These are phyloP conservation scores for Cyphomyrmex costatus DNA, from an alignment of 1,140 invertebrate genomes.

Conservation along the genomic window DNA sequence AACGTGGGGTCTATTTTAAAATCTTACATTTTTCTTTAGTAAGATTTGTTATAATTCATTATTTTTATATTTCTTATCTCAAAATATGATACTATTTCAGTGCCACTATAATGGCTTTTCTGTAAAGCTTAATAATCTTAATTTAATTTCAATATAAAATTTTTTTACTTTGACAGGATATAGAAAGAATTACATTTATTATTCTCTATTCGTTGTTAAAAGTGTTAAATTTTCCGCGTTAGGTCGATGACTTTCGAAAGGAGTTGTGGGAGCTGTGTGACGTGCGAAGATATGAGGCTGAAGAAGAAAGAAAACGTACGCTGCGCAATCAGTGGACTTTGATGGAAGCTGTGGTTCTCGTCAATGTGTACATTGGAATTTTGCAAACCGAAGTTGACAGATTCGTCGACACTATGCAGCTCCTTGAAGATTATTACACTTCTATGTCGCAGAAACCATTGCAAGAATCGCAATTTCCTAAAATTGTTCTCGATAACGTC, in stretches of 20 bases:
- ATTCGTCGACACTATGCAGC: slow-evolving; percentile 86
- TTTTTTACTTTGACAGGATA: not conserved
- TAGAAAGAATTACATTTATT: not conserved
- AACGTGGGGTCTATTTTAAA: too few relatives aligned
- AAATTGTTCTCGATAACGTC: slow-evolving; percentile 37
- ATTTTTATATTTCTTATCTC: too few relatives aligned
- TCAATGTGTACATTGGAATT: slow-evolving; percentile 87
- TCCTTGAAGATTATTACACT: slow-evolving; percentile 88
- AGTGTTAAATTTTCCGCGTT: not conserved
- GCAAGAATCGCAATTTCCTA: slow-evolving; percentile 1
- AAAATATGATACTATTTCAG: too few relatives aligned
- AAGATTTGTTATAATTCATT: too few relatives aligned
- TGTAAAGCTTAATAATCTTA: not conserved
- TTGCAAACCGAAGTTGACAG: slow-evolving; percentile 88
- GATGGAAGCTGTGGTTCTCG: slow-evolving; percentile 85
- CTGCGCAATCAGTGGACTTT: slow-evolving; percentile 87
- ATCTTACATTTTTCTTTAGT: too few relatives aligned
- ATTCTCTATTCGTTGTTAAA: not conserved
- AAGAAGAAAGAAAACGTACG: slow-evolving; percentile 85
- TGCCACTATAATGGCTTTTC: too few relatives aligned
- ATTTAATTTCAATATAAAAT: not conserved
- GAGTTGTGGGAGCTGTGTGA: slow-evolving; percentile 87
- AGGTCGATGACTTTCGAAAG: slow-evolving; percentile 81
- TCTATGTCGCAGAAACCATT: slow-evolving; percentile 82
- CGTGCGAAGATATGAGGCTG: slow-evolving; percentile 85